Evolutionary conservation across 2,113 vertebrate genomes (phyloP).

Genomic region (Chionomys nivalis): DNA sequence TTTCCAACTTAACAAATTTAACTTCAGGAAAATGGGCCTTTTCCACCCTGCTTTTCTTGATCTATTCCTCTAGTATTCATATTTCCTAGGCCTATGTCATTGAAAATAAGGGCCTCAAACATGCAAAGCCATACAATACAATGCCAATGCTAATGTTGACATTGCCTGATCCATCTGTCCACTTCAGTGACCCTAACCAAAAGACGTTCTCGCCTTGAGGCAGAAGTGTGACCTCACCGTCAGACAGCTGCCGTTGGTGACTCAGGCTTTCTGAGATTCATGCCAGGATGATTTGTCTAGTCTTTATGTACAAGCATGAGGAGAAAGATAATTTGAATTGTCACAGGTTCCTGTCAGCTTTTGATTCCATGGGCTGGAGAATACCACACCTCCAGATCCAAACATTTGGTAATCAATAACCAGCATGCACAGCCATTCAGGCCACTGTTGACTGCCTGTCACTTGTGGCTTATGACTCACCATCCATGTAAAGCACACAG

Average conservation of each 20-base stretch:
- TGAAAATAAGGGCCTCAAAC: conserved; percentile 40
- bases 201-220: background rate
- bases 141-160: background rate
- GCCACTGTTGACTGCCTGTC: background rate
- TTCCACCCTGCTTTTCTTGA: background rate
- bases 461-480: conserved; percentile 11
- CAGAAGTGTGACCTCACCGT: conserved; percentile 29
- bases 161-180: background rate
- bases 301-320: conserved; percentile 10
- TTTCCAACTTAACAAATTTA: no score
- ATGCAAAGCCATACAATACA: conserved; percentile 15
- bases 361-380: background rate
- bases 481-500: conserved; percentile 5
- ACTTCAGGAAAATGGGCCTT: background rate
- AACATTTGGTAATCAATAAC: background rate
- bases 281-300: background rate
- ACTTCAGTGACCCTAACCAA: background rate
- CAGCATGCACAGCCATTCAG: background rate
- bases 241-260: background rate
- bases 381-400: background rate
- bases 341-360: conserved; percentile 14
- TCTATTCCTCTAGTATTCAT: background rate
- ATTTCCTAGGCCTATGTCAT: conserved; percentile 11
- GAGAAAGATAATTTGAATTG: conserved; percentile 54
- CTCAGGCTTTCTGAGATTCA: background rate